phyloP scores from a whole-genome alignment of 2,888 invertebrate genomes.

The Taphrorychus bicolor region DNA sequence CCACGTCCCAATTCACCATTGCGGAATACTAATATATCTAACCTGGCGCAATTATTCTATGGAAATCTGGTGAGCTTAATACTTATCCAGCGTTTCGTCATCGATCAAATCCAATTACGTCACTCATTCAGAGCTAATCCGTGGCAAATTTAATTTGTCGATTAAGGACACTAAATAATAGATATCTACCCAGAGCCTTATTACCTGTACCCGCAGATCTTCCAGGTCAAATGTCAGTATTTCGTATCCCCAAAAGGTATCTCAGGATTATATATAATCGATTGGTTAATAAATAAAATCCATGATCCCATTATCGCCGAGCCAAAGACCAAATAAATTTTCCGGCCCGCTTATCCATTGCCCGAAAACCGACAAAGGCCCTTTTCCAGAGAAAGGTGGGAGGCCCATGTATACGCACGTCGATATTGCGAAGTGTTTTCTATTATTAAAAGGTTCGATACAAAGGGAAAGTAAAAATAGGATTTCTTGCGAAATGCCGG shows the following conservation, averaged over 20 bases:
- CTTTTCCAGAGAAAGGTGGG: constrained; percentile 25
- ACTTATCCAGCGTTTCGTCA: neutral
- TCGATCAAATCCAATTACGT: constrained; percentile 1
- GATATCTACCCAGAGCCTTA: constrained; percentile 18
- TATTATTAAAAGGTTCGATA: constrained; percentile 33
- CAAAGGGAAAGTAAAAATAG: constrained; percentile 9
- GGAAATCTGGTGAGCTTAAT: neutral
- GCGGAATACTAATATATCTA: constrained; percentile 29
- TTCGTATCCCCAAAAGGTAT: constrained; percentile 51
- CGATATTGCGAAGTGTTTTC: constrained; percentile 23
- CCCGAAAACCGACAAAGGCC: constrained; percentile 53
- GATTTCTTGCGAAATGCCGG: constrained; percentile 7
- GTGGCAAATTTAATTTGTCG: neutral
- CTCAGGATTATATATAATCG: constrained; percentile 54
- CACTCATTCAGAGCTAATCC: neutral
- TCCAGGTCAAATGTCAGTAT: constrained; percentile 51
- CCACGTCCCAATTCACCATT: constrained; percentile 20
- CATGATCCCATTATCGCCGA: constrained; percentile 56
- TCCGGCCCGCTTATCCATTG: constrained; percentile 51
- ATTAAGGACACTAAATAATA: constrained; percentile 11
- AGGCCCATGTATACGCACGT: constrained; percentile 9
- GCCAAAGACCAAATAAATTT: constrained; percentile 55
- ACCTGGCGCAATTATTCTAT: neutral
- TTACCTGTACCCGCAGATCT: constrained; percentile 30
- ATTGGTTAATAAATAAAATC: constrained; percentile 58